A percentile compares a stretch with the other conserved stretches of the same genome.
Evolutionary conservation across 2,888 invertebrate species (phyloP).

Genomic region (Criorhina ranunculi): DNA sequence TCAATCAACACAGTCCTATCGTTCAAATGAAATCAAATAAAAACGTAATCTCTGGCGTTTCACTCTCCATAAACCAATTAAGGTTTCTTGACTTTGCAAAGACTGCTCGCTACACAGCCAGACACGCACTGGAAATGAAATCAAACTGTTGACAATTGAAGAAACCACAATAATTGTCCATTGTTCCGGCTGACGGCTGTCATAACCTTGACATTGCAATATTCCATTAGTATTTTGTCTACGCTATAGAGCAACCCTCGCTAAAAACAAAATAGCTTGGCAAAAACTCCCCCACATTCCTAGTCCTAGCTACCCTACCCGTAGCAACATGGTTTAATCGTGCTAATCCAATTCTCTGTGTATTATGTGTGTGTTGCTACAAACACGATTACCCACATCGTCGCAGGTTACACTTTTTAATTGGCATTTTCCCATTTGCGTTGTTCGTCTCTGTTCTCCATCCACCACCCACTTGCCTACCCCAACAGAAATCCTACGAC

Average conservation of each 20-base stretch:
- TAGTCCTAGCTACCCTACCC: not conserved
- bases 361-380: conserved; percentile 4
- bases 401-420: conserved; percentile 34
- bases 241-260: not conserved
- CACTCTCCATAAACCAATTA: conserved; percentile 32
- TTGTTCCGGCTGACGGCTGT: conserved; percentile 34
- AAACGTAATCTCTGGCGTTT: conserved; percentile 10
- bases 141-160: conserved; percentile 6
- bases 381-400: conserved; percentile 40
- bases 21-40: not conserved
- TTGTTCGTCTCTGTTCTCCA: too few species aligned
- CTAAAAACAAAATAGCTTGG: not conserved
- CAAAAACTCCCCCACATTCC: conserved; percentile 12
- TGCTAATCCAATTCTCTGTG: conserved; percentile 35
- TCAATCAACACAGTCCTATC: conserved; percentile 6
- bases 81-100: conserved; percentile 28
- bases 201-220: conserved; percentile 59
- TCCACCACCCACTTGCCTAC: conserved; percentile 30
- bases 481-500: conserved; percentile 38
- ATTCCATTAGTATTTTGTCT: conserved; percentile 15
- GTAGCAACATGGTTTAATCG: conserved; percentile 42
- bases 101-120: not conserved
- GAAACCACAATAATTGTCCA: conserved; percentile 27
- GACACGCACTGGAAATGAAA: conserved; percentile 10
- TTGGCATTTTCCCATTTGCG: conserved; percentile 44